Conservation (phyloP, 2,797 vertebrate species). For the Mareca strepera region DNA sequence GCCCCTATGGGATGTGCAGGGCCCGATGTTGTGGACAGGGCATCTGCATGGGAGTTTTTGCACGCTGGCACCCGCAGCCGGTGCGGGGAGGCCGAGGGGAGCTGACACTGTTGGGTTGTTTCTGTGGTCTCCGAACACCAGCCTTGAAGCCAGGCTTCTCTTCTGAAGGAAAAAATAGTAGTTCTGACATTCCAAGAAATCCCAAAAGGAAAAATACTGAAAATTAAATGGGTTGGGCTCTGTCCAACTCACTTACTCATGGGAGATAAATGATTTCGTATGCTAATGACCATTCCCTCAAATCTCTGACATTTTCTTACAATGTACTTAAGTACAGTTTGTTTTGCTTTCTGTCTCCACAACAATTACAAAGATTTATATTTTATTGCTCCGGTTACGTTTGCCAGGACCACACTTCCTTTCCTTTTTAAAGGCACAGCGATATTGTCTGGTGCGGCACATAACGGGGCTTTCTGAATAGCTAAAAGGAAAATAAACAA, state of each 20-base stretch:
- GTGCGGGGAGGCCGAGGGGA: not conserved
- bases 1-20: accelerated
- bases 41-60: not conserved
- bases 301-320: conserved; percentile 75
- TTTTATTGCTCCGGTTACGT: conserved; percentile 67
- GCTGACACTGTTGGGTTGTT: not conserved
- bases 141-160: conserved; percentile 42
- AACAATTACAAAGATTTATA: conserved; percentile 82
- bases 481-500: conserved; percentile 73
- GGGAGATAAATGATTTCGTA: conserved; percentile 70
- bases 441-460: not conserved
- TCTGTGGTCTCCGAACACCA: not conserved
- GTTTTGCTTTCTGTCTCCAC: conserved; percentile 83
- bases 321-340: conserved; percentile 77
- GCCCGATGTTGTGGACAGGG: not conserved
- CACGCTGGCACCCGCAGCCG: accelerated
- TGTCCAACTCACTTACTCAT: conserved; percentile 47
- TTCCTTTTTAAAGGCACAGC: conserved; percentile 73
- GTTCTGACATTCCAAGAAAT: conserved; percentile 71
- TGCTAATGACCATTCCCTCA: conserved; percentile 71
- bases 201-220: conserved; percentile 65
- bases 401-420: conserved; percentile 77
- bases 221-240: conserved; percentile 55
- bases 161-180: conserved; percentile 50
- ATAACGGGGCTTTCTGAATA: conserved; percentile 13